These are phyloP conservation scores for Aspidiotus destructor DNA, from an alignment of 2,888 invertebrate genomes.

Conservation along the genomic window DNA sequence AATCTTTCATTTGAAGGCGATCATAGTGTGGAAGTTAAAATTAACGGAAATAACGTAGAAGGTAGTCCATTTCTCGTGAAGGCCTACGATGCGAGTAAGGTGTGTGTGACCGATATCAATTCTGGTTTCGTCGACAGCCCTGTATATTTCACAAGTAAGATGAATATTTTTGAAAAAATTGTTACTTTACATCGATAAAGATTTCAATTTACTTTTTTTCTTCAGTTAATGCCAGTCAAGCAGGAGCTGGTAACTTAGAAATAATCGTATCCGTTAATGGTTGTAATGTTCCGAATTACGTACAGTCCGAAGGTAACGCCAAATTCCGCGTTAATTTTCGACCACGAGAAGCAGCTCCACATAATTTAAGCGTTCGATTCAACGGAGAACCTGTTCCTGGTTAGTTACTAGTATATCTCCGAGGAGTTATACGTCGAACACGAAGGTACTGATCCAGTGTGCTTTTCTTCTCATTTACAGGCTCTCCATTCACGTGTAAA, in stretches of 20 bases:
- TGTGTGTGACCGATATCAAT: slow-evolving; percentile 88
- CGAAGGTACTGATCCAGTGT: background rate
- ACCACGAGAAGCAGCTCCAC: slow-evolving; percentile 84
- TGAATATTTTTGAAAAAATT: background rate
- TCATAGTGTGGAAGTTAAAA: slow-evolving; percentile 74
- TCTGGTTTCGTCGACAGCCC: slow-evolving; percentile 84
- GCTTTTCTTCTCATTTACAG: slow-evolving; percentile 46
- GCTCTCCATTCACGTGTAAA: slow-evolving; percentile 89
- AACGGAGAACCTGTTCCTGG: slow-evolving; percentile 58
- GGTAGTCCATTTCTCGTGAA: slow-evolving; percentile 93
- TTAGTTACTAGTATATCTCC: slow-evolving; percentile 37
- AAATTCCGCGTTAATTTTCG: slow-evolving; percentile 91
- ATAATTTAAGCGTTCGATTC: slow-evolving; percentile 79
- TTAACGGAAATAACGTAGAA: slow-evolving; percentile 69
- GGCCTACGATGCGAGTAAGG: slow-evolving; percentile 89
- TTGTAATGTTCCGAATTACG: slow-evolving; percentile 95
- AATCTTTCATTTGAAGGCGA: slow-evolving; percentile 50
- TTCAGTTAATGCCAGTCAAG: slow-evolving; percentile 50
- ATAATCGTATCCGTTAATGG: slow-evolving; percentile 95
- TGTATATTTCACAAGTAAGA: slow-evolving; percentile 82
- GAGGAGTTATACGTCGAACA: background rate
- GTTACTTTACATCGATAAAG: background rate
- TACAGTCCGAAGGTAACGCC: slow-evolving; percentile 93
- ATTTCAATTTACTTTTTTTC: slow-evolving; percentile 4
- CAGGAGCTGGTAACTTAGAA: slow-evolving; percentile 90